Evolutionary conservation across 2,888 invertebrate genomes (phyloP), one percentile per base, ranked within the genome.

Genomic region (Morpho achilles): DNA sequence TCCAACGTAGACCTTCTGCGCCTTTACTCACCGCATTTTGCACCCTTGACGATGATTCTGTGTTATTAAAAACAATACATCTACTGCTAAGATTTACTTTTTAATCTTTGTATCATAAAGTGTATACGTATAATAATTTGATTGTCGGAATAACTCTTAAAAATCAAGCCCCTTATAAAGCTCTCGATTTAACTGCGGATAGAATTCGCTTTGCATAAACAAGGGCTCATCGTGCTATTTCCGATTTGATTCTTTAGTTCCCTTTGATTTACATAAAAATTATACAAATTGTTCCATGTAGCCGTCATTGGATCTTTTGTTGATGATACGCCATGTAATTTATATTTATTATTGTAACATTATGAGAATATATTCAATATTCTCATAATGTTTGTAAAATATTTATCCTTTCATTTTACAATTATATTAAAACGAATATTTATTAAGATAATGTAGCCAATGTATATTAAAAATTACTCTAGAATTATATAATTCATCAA

Each of bases 191-290:
- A 66, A 76, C 77, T 78, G 74, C 71, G 68, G 62, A 68, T 73
- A 73, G 68, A 58, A 22, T 50, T 57, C 49, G 71, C 75, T 89
- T 89, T 75, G 86, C 89, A 89, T 89, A 87, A 86, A 87, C 84
- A 86, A 79, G 88, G 88, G 88, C 80, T 63, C 62, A 65, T 65
- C 61, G 73, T 67, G 58, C 71, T 63, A 75, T 75, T 81, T 82
- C 75, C 74, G 80, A 70, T 74, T 79, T 70, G 8, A 75, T 77
- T 83, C 73, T 74, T 81, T 79, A 67, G 75, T 61, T 60, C 59
- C 60, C 61, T 70, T 72, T 86, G 85, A 89, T 84, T 83, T 84
- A 89, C 79, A 68, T 73, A 58, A 39, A 68, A 76, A 83, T 89
- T 89, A 88, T 88, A 83, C 87, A 79, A 87, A 86, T 83, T 79